Evolutionary conservation across 2,797 vertebrate genomes (phyloP), one percentile per base, ranked within the genome.

Genomic region (Bradypodion ventrale): DNA sequence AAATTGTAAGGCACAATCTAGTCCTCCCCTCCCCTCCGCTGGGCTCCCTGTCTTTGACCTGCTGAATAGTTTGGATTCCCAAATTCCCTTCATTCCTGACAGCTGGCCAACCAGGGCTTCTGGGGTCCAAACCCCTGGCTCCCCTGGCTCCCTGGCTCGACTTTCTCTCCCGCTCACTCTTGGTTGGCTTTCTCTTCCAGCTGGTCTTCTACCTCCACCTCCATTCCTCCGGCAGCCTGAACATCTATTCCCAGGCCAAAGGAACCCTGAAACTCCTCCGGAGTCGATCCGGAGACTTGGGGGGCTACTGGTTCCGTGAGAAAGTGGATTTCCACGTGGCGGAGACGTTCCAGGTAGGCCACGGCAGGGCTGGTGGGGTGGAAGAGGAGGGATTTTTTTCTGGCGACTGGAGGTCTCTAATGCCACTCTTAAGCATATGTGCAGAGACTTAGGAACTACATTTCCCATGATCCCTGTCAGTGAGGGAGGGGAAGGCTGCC

Each of bases 131-230:
- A n/a, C n/a, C n/a, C n/a, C n/a, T n/a, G n/a, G n/a, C n/a, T n/a
- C n/a, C n/a, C n/a, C n/a, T n/a, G n/a, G n/a, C n/a, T n/a, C n/a
- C n/a, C n/a, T n/a, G n/a, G n/a, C n/a, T n/a, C n/a, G 49, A 8
- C 13, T 32, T 13, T 23, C n/a, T 8, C 40, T 35, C 25, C 75
- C 19, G 9, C 35, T 1, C 25, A 5, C 16, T 5, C 29, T 16
- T 8, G 1, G 8, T 5, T 44, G 37, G 1, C 6, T 21, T 8
- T n/a, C 35, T 35, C 5, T 68, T 79, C 35, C 83, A 99, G 98
- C 96, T 99, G 32, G 88, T 97, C 62, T 96, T 99, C 91, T 99
- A 99, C 91, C 95, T 94, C 29, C 95, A 98, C 91, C 96, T 98
- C 92, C 97, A 97, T 0, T 98, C 97, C 5, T 97, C 97, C 0